Conservation (phyloP, 2,888 invertebrate species). For the Epinotia demarniana region DNA sequence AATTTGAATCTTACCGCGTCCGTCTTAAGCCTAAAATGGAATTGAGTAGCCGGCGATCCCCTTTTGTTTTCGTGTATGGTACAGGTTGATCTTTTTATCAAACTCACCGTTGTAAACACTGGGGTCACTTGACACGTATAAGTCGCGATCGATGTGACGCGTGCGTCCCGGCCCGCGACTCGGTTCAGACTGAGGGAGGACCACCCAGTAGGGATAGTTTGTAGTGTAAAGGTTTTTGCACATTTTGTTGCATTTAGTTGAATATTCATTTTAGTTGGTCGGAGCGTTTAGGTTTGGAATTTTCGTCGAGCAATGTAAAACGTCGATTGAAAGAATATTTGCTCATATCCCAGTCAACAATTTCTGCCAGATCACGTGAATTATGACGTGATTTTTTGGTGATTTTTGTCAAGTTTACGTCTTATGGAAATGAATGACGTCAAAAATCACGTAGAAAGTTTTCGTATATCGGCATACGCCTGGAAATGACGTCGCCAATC, state of each 20-base stretch:
- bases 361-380: too few relatives aligned
- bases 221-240: neutral
- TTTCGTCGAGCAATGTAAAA: neutral
- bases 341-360: too few relatives aligned
- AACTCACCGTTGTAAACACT: conserved; percentile 38
- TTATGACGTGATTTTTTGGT: too few relatives aligned
- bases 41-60: neutral
- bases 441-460: too few relatives aligned
- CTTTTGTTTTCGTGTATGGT: neutral
- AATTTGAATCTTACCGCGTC: conserved; percentile 25
- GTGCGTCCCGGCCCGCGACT: conserved; percentile 66
- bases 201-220: conserved; percentile 33
- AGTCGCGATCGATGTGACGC: conserved; percentile 63
- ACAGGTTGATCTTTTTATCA: conserved; percentile 22
- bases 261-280: neutral
- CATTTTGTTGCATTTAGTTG: neutral
- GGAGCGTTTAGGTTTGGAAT: neutral
- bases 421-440: too few relatives aligned
- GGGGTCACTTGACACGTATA: conserved; percentile 50
- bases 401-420: too few relatives aligned
- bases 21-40: neutral
- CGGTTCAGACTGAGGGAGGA: conserved; percentile 52
- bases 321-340: too few relatives aligned
- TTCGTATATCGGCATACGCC: too few relatives aligned
- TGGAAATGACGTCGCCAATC: too few relatives aligned